phyloP scores from a whole-genome alignment of 2,888 invertebrate genomes.

The Drosophila mayaguana region DNA sequence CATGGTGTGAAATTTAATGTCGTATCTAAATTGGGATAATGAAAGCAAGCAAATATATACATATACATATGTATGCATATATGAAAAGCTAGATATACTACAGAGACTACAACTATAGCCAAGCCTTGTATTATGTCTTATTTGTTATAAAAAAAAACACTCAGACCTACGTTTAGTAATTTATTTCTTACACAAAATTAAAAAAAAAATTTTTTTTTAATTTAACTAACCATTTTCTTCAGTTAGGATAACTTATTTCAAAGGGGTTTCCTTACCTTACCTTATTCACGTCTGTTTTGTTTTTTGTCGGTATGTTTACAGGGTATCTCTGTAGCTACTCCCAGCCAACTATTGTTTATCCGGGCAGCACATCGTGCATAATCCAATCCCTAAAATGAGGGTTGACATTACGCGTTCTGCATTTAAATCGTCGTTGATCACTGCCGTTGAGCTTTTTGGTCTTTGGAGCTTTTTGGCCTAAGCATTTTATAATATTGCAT shows the following conservation, averaged over 20 bases:
- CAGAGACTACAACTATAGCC: too few relatives aligned
- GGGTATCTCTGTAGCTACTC: background rate
- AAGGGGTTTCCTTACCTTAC: too few relatives aligned
- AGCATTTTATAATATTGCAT: constrained; percentile 47
- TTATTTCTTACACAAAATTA: too few relatives aligned
- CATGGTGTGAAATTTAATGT: constrained; percentile 1
- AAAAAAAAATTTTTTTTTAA: too few relatives aligned
- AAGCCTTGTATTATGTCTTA: too few relatives aligned
- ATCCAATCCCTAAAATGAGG: constrained; percentile 17
- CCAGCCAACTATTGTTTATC: constrained; percentile 9
- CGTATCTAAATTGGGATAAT: background rate
- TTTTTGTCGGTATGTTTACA: background rate
- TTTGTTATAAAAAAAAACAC: too few relatives aligned
- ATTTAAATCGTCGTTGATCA: constrained; percentile 68
- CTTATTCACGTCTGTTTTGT: background rate
- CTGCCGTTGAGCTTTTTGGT: constrained; percentile 27
- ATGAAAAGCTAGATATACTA: background rate
- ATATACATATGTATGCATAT: background rate
- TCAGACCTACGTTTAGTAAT: too few relatives aligned
- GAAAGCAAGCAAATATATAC: background rate
- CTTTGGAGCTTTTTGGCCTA: constrained; percentile 12
- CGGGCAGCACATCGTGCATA: constrained; percentile 40
- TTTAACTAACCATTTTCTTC: too few relatives aligned
- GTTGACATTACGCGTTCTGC: constrained; percentile 44
- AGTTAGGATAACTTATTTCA: too few relatives aligned